phyloP scores from a whole-genome alignment of 2,797 vertebrate species.

The Pseudomugil tenellus region DNA sequence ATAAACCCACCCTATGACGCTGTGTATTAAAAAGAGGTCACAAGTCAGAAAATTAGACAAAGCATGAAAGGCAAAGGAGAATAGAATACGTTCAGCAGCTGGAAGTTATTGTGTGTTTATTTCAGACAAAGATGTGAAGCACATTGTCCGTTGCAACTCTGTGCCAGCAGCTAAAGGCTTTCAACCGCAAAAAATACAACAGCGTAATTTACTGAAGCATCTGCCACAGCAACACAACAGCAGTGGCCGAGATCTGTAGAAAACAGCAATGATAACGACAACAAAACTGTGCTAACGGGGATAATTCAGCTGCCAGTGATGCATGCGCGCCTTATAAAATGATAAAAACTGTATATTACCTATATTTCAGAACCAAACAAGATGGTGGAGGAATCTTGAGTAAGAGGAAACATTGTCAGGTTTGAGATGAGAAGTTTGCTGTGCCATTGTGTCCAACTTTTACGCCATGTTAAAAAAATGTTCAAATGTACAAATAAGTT shows the following conservation, averaged over 20 bases:
- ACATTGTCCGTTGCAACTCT: background rate
- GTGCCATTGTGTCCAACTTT: background rate
- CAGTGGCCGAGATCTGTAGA: background rate
- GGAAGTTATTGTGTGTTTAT: background rate
- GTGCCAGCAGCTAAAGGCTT: conserved; percentile 1
- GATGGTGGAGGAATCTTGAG: background rate
- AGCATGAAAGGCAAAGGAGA: background rate
- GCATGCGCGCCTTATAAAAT: background rate
- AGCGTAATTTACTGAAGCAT: conserved; percentile 8
- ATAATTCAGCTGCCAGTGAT: background rate
- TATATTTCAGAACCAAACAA: background rate
- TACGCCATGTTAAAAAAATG: background rate
- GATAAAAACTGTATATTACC: background rate
- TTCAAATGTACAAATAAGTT: background rate
- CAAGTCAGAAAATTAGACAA: background rate
- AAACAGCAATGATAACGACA: conserved; percentile 1
- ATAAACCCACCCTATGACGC: background rate
- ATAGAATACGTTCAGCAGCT: background rate
- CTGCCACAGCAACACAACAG: conserved; percentile 1
- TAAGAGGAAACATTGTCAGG: no score
- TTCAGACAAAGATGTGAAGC: background rate
- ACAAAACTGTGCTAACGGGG: conserved; percentile 4
- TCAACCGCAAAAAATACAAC: conserved; percentile 7
- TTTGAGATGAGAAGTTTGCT: background rate
- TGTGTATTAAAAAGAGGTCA: background rate